Evolutionary conservation across 2,888 invertebrate genomes (phyloP), one percentile per base, ranked within the genome.

Genomic region (Torymus auratus): DNA sequence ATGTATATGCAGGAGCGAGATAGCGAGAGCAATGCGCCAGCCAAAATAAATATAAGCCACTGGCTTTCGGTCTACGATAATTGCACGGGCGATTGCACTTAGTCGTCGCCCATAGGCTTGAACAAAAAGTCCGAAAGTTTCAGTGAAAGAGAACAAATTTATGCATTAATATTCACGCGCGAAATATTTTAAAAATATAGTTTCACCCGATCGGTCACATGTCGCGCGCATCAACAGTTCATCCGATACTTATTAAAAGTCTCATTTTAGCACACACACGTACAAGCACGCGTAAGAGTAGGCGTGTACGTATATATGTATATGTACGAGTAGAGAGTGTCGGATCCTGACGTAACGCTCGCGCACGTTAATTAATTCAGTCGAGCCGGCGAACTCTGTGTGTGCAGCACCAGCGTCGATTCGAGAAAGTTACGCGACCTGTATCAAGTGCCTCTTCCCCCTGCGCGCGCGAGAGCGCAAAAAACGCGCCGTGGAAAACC

Each of bases 351-450:
- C 76, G 76, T 80, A 80, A 80, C 80, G 12, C 7, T 41, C 41
- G 5, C 12, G 84, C 82, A 76, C 65, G 83, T 83, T 84, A 89
- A 88, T 88, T 87, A 86, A 89, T 88, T 88, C 86, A 84, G 85
- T 81, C 83, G 85, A 85, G 85, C 84, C 83, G 41, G 41, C 41
- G 7, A 41, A 10, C 41, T 0, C 85, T 84, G 84, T 50, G 15
- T 61, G 17, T 23, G 61, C 83, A 83, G 82, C 81, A 67, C 71
- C 84, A 80, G 80, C 72, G 80, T 67, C 62, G 76, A 82, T 83
- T 84, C 84, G 88, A 85, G 86, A 88, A 88, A 88, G 87, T 88
- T 86, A 85, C 85, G 84, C 83, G 85, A 85, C 86, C 85, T 85
- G 87, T 86, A 86, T 85, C 84, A 85, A 84, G 85, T 84, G 81